Percentiles rank a stretch among this genome's conserved stretches.
Evolutionary conservation across 1,140 invertebrate species (phyloP).

Genomic region (Neuroterus valhalla): DNA sequence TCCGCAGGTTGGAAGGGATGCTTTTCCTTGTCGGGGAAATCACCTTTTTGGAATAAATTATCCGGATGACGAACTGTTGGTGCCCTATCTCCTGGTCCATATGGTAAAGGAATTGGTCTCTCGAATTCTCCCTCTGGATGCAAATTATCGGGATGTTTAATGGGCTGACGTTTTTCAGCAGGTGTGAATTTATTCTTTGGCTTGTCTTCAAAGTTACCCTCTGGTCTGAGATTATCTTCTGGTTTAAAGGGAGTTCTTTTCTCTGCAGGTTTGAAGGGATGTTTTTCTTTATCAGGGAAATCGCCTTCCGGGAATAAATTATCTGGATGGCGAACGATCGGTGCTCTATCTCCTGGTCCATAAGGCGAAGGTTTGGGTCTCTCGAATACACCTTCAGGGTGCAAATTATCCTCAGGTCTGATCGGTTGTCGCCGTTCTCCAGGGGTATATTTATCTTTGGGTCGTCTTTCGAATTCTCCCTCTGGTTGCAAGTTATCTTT

Average conservation of each 20-base stretch:
- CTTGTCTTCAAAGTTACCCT: slow-evolving; percentile 78
- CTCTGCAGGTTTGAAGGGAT: slow-evolving; percentile 64
- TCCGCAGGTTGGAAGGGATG: slow-evolving; percentile 76
- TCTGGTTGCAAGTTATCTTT: slow-evolving; percentile 78
- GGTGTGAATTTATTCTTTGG: slow-evolving; percentile 62
- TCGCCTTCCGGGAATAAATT: slow-evolving; percentile 74
- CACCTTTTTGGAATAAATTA: slow-evolving; percentile 78
- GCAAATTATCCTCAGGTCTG: slow-evolving; percentile 73
- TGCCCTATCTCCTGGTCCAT: slow-evolving; percentile 60
- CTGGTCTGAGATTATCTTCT: slow-evolving; percentile 78
- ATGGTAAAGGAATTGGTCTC: slow-evolving; percentile 51
- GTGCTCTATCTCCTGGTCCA: slow-evolving; percentile 46
- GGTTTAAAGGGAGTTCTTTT: slow-evolving; percentile 73
- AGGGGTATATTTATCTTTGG: slow-evolving; percentile 60
- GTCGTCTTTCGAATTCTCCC: slow-evolving; percentile 75
- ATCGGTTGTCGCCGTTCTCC: slow-evolving; percentile 63
- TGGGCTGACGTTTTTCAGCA: slow-evolving; percentile 77
- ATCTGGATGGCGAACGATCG: slow-evolving; percentile 67
- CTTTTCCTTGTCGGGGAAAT: slow-evolving; percentile 74
- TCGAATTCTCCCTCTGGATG: slow-evolving; percentile 76
- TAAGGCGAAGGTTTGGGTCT: slow-evolving; percentile 63
- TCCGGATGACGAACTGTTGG: slow-evolving; percentile 70
- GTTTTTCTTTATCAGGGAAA: slow-evolving; percentile 57
- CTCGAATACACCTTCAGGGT: slow-evolving; percentile 74
- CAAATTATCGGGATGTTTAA: slow-evolving; percentile 80